Conservation (phyloP, 2,113 vertebrate genomes). For the Gallinago media region DNA sequence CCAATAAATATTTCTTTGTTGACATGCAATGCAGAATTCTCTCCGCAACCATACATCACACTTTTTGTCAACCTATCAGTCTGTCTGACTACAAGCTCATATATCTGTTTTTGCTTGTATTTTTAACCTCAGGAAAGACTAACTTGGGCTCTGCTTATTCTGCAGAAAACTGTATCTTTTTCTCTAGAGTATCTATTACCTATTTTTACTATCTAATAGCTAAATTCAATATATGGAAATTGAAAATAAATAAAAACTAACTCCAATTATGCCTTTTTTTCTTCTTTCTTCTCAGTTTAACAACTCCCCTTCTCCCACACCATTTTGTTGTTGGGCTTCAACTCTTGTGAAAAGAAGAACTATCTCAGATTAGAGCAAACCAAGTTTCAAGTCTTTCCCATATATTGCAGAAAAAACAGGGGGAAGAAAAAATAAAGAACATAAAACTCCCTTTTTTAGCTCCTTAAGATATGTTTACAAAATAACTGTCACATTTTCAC, state of each 20-base stretch:
- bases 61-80: background rate
- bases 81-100: background rate
- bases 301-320: background rate
- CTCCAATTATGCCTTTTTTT: background rate
- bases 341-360: background rate
- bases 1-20: slow-evolving; percentile 45
- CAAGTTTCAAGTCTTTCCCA: background rate
- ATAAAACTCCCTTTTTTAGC: background rate
- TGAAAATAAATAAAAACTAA: background rate
- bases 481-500: background rate
- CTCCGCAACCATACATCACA: background rate
- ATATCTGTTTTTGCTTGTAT: background rate
- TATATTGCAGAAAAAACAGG: accelerated
- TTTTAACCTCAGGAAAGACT: background rate
- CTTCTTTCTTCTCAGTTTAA: background rate
- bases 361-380: background rate
- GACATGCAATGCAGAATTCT: background rate
- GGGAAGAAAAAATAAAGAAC: background rate
- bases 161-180: background rate
- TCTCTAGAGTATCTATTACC: background rate
- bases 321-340: background rate
- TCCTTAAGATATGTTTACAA: background rate
- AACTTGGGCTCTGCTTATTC: background rate
- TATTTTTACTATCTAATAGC: background rate
- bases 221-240: background rate